Percentiles rank a stretch among this genome's conserved stretches.
Evolutionary conservation across 2,888 invertebrate genomes (phyloP).

Genomic region (Chelonus formosanus): DNA sequence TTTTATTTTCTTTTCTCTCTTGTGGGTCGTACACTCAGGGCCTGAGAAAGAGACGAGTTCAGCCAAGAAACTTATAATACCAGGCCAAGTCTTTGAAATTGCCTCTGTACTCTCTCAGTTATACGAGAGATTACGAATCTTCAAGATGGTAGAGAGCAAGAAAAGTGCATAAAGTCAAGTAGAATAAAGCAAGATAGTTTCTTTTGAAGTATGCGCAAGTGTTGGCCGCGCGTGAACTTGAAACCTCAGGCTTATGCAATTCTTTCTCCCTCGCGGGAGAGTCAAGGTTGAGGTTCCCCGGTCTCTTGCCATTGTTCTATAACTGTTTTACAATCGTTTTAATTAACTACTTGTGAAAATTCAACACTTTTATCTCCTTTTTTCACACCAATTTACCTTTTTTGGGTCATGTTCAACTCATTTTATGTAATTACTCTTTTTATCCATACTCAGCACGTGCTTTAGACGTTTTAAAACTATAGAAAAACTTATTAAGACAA

Average conservation of each 20-base stretch:
- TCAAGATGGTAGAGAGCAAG: constrained; percentile 3
- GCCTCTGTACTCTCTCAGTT: constrained; percentile 16
- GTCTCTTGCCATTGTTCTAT: constrained; percentile 16
- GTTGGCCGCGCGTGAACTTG: constrained; percentile 34
- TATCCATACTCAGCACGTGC: constrained; percentile 12
- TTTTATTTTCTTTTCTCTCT: constrained; percentile 12
- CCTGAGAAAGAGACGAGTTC: constrained; percentile 25
- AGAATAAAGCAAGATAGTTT: constrained; percentile 10
- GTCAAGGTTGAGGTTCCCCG: constrained; percentile 56
- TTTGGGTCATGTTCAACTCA: constrained; percentile 1
- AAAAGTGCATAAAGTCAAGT: constrained; percentile 8
- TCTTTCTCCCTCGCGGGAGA: constrained; percentile 47
- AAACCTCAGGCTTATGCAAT: constrained; percentile 53
- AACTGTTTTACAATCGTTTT: constrained; percentile 17
- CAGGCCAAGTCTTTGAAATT: constrained; percentile 16
- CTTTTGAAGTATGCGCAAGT: constrained; percentile 14
- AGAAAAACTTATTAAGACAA: too few relatives aligned
- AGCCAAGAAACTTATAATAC: constrained; percentile 19
- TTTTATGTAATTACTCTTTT: constrained; percentile 4
- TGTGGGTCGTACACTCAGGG: constrained; percentile 15
- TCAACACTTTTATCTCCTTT: constrained; percentile 4
- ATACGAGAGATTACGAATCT: constrained; percentile 5
- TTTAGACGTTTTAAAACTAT: neutral
- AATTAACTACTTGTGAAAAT: constrained; percentile 19
- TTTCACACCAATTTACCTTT: neutral